Conservation (phyloP, 2,797 vertebrate genomes). For the Mormyrops attenuatus region DNA sequence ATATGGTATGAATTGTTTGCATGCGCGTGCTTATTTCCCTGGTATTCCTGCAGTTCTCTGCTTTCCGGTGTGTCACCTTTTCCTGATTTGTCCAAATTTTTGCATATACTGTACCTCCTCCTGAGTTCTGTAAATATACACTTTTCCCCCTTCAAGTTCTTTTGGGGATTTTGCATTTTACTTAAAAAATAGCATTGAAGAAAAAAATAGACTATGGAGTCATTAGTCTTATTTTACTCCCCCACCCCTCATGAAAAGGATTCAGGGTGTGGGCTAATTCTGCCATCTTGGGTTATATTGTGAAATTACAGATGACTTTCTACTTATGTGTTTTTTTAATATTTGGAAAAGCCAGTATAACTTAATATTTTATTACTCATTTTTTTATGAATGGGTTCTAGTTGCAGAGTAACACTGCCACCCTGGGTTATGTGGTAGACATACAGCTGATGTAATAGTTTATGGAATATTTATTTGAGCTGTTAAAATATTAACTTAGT, state of each 20-base stretch:
- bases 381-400: slow-evolving; percentile 2
- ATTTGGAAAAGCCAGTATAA: not conserved
- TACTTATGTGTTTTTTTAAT: not conserved
- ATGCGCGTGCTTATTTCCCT: not conserved
- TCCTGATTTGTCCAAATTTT: not conserved
- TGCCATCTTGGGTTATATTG: slow-evolving; percentile 17
- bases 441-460: not conserved
- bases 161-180: not conserved
- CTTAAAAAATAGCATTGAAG: too few species aligned
- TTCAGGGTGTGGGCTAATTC: not conserved
- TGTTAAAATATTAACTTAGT: not conserved
- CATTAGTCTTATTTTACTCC: not conserved
- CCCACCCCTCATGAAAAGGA: not conserved
- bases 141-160: not conserved
- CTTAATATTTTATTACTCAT: not conserved
- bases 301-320: not conserved
- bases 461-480: not conserved
- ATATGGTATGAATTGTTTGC: not conserved
- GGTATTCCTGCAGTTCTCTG: not conserved
- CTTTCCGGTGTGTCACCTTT: not conserved
- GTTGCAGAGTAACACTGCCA: not conserved
- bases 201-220: not conserved
- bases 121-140: not conserved
- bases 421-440: not conserved
- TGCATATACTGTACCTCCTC: not conserved